phyloP scores from a whole-genome alignment of 2,797 vertebrate species.

The Hafferia zeledoni region DNA sequence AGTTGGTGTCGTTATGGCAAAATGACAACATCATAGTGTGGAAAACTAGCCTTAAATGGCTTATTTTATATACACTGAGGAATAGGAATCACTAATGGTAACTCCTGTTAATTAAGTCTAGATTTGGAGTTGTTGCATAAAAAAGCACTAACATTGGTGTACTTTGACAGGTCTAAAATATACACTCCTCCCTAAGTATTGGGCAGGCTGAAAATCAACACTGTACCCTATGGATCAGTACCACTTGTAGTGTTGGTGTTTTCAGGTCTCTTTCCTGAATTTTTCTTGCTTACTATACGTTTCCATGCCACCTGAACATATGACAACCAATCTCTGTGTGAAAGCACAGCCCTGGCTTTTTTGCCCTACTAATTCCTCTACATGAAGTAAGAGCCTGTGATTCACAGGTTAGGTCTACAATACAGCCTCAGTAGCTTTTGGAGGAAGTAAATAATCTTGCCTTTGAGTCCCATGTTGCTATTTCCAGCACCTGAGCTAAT shows the following conservation, averaged over 20 bases:
- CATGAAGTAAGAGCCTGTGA: background rate
- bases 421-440: background rate
- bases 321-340: background rate
- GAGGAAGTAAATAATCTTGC: background rate
- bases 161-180: background rate
- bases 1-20: background rate
- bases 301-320: background rate
- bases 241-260: background rate
- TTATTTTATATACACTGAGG: background rate
- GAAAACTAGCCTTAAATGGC: background rate
- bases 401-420: background rate
- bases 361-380: background rate
- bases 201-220: background rate
- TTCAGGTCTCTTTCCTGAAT: background rate
- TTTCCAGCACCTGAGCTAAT: background rate
- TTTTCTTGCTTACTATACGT: background rate
- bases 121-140: background rate
- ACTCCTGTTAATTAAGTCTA: background rate
- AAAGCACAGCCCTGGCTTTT: background rate
- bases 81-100: background rate
- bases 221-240: background rate
- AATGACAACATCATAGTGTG: background rate
- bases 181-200: background rate
- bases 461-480: background rate
- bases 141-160: rapidly evolving